Evolutionary conservation across 2,113 vertebrate species (phyloP), one percentile per base, ranked within the genome.

Genomic region (Gavialis gangeticus): DNA sequence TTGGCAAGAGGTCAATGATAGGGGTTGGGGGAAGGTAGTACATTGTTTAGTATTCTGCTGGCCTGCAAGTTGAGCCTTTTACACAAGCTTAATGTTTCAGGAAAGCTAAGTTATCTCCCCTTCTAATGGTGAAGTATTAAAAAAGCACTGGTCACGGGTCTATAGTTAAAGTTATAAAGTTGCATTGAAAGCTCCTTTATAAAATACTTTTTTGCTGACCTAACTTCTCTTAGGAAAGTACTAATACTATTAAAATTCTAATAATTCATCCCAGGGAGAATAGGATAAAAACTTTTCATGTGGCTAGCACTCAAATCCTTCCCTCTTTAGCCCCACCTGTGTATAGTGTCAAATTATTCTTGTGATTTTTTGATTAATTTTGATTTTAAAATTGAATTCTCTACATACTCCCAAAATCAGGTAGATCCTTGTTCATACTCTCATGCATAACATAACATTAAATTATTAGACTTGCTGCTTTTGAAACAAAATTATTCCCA

Each of bases 1-100:
- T 97, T 97, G 97, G 96, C 93, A 93, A 93, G 96, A 96, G 95
- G 97, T 97, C 97, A 96, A 59, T 28, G 89, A 37, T 79, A 93
- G 82, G 77, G 66, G 25, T 83, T 11, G 75, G 54, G 87, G 90
- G 82, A 55, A 76, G 27, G 21, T 2, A 69, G 82, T 55, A 16
- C 0, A 1, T 63, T 89, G 58, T 59, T 92, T 64, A 81, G 79
- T 78, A 58, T 85, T 92, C 86, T 93, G 79, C 94, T 73, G 66
- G 87, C 85, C n/a, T 82, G 84, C 0, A 2, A 89, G 18, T 30
- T 0, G 57, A 60, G 87, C 12, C 78, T 89, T 79, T 78, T 56
- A 37, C 37, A 14, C 21, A 28, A 54, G 66, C 81, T 94, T 46
- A 21, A 87, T 86, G 9, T 90, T 85, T 91, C 77, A 86, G 28